Conservation (phyloP, 2,113 vertebrate species). For the Pao palembangensis region DNA sequence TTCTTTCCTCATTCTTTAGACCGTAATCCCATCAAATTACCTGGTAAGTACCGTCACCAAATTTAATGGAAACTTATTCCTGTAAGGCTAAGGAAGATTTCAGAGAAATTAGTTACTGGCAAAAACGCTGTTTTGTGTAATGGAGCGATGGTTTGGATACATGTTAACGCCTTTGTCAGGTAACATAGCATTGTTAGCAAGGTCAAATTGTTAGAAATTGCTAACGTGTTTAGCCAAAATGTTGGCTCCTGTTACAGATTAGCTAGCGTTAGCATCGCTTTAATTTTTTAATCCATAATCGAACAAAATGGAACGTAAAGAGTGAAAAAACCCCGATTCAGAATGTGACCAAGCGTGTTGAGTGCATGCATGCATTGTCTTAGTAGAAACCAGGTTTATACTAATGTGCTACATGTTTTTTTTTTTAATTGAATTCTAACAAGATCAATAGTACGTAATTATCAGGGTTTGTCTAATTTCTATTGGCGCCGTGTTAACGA, state of each 20-base stretch:
- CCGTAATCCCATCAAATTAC: conserved; percentile 17
- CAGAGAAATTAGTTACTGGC: no score
- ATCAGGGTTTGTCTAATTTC: conserved; percentile 30
- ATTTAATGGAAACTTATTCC: not conserved
- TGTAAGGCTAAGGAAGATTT: not conserved
- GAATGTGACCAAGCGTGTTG: no score
- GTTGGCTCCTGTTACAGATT: not conserved
- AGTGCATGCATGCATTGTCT: no score
- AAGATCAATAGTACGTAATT: conserved; percentile 24
- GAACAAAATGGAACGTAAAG: no score
- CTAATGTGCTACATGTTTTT: no score
- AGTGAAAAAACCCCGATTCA: no score
- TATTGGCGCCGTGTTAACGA: conserved; percentile 15
- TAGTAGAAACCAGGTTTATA: no score
- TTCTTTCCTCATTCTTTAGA: conserved; percentile 7
- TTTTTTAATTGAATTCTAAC: no score
- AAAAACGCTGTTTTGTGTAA: not conserved
- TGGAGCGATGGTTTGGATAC: not conserved
- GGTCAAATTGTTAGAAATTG: conserved; percentile 20
- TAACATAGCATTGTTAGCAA: conserved; percentile 9
- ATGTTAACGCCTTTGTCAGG: conserved; percentile 8
- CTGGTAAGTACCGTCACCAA: conserved; percentile 37
- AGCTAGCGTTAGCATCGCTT: no score
- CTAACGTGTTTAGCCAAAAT: conserved; percentile 29
- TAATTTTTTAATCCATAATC: no score